Base-by-base conservation (phyloP, 2,113 vertebrate genomes). In the Sceloporus tristichus region DNA sequence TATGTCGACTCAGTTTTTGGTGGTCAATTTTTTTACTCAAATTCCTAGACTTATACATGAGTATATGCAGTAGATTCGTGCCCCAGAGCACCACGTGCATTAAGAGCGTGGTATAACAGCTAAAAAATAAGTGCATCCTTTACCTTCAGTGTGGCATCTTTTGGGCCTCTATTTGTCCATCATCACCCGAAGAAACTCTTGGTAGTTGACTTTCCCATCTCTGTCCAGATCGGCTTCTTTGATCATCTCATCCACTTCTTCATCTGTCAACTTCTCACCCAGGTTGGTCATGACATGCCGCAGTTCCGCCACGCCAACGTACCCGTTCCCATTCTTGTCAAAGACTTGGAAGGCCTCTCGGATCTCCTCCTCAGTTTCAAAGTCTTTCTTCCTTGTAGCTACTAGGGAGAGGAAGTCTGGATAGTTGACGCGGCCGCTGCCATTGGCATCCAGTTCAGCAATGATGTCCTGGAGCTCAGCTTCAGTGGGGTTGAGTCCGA, bases 401-500 rank as follows among this genome's bases (percentile, higher is more conserved):
- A 97, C 97, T 93, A 97, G 70, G 2, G 96, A 95, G 9, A 96
- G 92, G 87, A 96, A 96, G 66, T 94, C 93, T 0, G 93, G 6
- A 81, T 96, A 96, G 29, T 97, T 95, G 0, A 97, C 16, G 10
- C 95, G 94, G 89, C 97, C 97, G 90, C 95, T 93, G 97, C 97
- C 97, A 13, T 98, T 97, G n/a, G 97, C 96, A 2, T 98, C 98
- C 91, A 98, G 94, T 94, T 98, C 96, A 0, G 96, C 97, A 91
- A 98, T 97, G 97, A 98, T 98, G 94, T 96, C 97, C 94, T 95
- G 97, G 82, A 98, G 96, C 85, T 98, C 97, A 0, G 97, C 97
- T 92, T 98, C 98, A 2, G 97, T 98, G 87, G 98, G 98, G 93
- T 98, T 98, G 90, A 98, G 98, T 11, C 98, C 98, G 93, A 98